Percentiles rank a stretch among this genome's conserved stretches.
Conservation (phyloP, 2,888 invertebrate genomes). For the Metopia argyrocephala region DNA sequence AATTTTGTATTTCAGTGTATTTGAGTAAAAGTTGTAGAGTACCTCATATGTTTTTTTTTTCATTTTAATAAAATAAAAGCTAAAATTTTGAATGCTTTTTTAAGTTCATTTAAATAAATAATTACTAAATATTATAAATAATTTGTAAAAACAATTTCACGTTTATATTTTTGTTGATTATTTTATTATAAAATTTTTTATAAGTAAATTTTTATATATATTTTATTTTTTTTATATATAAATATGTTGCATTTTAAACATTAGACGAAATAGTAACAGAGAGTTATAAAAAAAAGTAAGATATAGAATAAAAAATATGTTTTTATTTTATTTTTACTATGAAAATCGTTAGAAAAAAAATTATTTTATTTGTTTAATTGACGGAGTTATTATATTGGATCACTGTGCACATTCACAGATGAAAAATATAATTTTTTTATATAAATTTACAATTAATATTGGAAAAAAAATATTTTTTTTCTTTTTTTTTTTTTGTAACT, state of each 20-base stretch:
- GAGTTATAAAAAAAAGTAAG: conserved; percentile 22
- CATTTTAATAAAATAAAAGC: neutral
- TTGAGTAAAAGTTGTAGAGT: neutral
- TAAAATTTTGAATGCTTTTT: neutral
- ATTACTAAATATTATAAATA: no score
- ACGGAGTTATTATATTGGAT: conserved; percentile 39
- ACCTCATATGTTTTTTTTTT: neutral
- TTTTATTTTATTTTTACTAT: conserved; percentile 29
- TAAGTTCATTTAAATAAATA: no score
- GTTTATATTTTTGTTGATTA: neutral
- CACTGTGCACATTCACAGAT: conserved; percentile 54
- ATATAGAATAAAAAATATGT: conserved; percentile 46
- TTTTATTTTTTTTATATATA: conserved; percentile 4
- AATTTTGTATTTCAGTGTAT: no score
- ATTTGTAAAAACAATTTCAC: no score
- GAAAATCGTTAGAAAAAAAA: conserved; percentile 22
- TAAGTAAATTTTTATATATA: conserved; percentile 7
- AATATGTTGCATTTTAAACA: conserved; percentile 33
- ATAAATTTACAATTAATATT: conserved; percentile 14
- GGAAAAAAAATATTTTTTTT: conserved; percentile 1
- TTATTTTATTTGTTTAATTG: conserved; percentile 25
- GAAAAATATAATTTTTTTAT: conserved; percentile 5
- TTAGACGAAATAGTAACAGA: conserved; percentile 51
- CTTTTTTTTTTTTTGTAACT: neutral
- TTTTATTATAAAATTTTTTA: neutral